Evolutionary conservation across 2,797 vertebrate species (phyloP), one percentile per base, ranked within the genome.

Genomic region (Rhynchonycteris naso): DNA sequence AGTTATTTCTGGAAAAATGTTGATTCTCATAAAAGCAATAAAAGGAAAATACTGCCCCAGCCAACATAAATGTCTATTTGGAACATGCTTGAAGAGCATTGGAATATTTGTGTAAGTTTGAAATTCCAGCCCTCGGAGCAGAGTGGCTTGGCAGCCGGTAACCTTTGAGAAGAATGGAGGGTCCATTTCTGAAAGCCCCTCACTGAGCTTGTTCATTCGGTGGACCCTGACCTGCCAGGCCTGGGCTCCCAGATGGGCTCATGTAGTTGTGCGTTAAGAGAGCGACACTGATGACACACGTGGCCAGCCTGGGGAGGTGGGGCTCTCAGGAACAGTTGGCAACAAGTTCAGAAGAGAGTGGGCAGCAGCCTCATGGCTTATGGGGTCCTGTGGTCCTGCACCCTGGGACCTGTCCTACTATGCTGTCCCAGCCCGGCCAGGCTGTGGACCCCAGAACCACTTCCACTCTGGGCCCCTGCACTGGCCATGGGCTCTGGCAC

Each of bases 1-100:
- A 98, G 98, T 98, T 98, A 98, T 98, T 98, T 98, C 98, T 98
- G 98, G 98, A 98, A 98, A 96, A 96, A 98, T 95, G 96, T 91
- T 96, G 98, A 98, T 98, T 97, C 97, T 97, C 98, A n/a, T 97
- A 96, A 97, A 94, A 97, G 98, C 98, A 98, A 98, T 97, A 97
- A 95, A 98, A 98, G 97, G 97, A 98, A 98, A 98, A 98, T 68
- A 98, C 35, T 0, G 38, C 28, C 91, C 47, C 47, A 83, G 98
- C 98, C 98, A 98, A 98, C 98, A 97, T 83, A 98, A 98, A 98
- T 97, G 98, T 98, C 98, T 98, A 12, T 97, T 93, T 98, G 98
- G 98, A 97, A 65, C 81, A 4, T 0, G 81, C 94, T 95, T 95
- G 65, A 96, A 98, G 96, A 97, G 97, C 91, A 0, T 2, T 14